Evolutionary conservation across 2,113 vertebrate genomes (phyloP), one percentile per base, ranked within the genome.

Genomic region (Vicugna pacos): DNA sequence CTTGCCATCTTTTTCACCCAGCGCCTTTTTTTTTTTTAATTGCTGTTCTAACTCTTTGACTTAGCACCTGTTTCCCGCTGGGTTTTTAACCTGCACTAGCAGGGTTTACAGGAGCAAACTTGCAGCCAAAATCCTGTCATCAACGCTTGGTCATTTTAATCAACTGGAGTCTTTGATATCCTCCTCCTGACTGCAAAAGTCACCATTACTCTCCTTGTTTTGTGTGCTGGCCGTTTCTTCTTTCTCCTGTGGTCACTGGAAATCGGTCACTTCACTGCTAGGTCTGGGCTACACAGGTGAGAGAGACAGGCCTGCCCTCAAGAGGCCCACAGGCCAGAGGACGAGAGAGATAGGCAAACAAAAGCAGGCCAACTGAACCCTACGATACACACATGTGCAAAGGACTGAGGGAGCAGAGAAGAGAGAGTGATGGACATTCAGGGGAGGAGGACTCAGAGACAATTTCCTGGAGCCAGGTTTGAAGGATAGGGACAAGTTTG

Each of bases 311-410:
- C 20, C 46, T 69, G 30, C 30, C 56, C 28, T 85, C 46, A 26
- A 64, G 73, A 56, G 7, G 54, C 62, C 32, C 70, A 8, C 0
- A 19, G 52, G 15, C 32, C 5, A 42, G 48, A 56, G 82, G n/a
- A 86, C 32, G 16, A 92, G 46, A 58, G 56, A 67, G 65, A 50
- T 6, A 12, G 19, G 52, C n/a, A 69, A 50, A 32, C n/a, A 67
- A 46, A 56, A 58, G 17, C 67, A 46, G 0, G 12, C 9, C 48
- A 35, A 0, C 62, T 32, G 67, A 38, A 14, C 7, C 38, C 35
- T 15, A 38, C 13, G 26, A 26, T 5, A 65, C 30, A 54, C 0
- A 0, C 2, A 5, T 20, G 26, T 11, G 2, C 54, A 26, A 12
- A 28, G 52, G 4, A 24, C 54, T 64, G 4, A 52, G 14, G 65